phyloP scores from a whole-genome alignment of 2,113 vertebrate species.

The crab-eating macaque (Macaca fascicularis) region DNA sequence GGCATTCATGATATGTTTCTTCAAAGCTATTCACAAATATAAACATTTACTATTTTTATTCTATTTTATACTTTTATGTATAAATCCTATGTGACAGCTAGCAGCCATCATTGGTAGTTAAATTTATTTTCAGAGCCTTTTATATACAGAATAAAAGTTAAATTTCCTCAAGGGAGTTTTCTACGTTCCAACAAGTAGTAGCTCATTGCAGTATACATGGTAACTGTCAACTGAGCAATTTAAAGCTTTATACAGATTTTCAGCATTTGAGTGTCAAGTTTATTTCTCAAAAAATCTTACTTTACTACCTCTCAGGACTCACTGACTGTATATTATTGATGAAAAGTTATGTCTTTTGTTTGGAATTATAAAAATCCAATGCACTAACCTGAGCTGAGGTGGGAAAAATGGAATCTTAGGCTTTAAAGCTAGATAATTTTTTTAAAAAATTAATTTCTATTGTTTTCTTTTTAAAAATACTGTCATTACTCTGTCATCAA shows the following conservation, averaged over 20 bases:
- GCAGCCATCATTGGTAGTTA: neutral
- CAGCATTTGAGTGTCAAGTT: neutral
- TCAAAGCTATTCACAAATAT: neutral
- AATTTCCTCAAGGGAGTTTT: neutral
- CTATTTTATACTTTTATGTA: neutral
- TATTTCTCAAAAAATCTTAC: neutral
- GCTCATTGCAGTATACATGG: neutral
- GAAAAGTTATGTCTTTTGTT: neutral
- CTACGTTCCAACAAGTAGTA: neutral
- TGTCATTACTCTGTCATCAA: neutral
- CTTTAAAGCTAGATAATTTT: neutral
- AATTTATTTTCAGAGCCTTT: constrained; percentile 11
- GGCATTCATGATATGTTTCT: neutral
- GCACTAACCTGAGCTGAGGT: neutral
- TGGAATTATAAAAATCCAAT: neutral
- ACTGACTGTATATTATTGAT: neutral
- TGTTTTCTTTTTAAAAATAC: neutral
- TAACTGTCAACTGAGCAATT: neutral
- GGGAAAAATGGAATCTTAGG: neutral
- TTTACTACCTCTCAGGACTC: neutral
- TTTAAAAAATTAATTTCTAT: too few relatives aligned
- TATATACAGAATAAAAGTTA: neutral
- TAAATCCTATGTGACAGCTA: neutral
- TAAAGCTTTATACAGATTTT: neutral
- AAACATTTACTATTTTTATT: neutral